Percentiles rank a stretch among this genome's conserved stretches.
Evolutionary conservation across 2,113 vertebrate genomes (phyloP).

Genomic region (human (Homo sapiens)): DNA sequence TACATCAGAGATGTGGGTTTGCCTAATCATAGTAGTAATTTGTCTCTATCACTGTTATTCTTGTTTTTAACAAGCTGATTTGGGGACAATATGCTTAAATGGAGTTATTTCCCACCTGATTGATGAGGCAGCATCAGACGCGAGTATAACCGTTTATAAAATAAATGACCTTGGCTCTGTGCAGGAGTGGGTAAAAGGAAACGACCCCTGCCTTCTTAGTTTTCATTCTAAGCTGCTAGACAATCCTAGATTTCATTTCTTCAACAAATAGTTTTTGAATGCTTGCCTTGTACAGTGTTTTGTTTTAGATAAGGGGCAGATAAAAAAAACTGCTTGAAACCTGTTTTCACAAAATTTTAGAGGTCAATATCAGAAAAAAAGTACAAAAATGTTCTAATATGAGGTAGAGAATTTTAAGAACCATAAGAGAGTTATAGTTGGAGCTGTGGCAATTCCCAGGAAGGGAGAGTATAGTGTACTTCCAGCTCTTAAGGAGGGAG

Average conservation of each 20-base stretch:
- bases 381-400: neutral
- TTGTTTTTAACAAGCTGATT: slow-evolving; percentile 30
- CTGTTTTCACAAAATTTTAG: neutral
- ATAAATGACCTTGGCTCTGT: neutral
- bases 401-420: neutral
- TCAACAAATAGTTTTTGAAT: neutral
- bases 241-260: neutral
- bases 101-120: slow-evolving; percentile 25
- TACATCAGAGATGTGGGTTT: neutral
- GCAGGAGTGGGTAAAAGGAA: neutral
- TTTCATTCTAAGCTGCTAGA: neutral
- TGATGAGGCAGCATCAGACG: slow-evolving; percentile 1
- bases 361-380: slow-evolving; percentile 1
- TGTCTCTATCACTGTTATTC: neutral
- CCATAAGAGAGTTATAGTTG: neutral
- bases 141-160: slow-evolving; percentile 4
- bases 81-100: neutral
- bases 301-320: neutral
- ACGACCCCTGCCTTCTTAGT: neutral
- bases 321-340: neutral
- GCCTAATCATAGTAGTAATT: neutral
- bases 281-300: neutral
- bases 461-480: neutral
- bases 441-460: neutral
- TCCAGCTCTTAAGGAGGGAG: neutral